These are phyloP conservation scores for Panthera tigris DNA, from an alignment of 2,113 vertebrate genomes.

Conservation along the genomic window DNA sequence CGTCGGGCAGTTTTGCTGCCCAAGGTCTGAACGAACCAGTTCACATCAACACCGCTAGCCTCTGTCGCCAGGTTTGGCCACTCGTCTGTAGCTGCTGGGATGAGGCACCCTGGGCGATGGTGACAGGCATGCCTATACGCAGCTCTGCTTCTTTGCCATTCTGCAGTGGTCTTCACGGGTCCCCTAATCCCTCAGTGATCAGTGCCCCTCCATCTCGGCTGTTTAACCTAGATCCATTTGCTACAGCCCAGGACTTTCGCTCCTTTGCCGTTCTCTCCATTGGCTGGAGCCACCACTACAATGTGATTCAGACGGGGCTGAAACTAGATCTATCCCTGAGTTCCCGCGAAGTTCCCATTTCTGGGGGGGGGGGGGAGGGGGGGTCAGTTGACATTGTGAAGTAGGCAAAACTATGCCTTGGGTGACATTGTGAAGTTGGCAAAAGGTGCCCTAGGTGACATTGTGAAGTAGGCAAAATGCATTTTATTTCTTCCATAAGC, in stretches of 20 bases:
- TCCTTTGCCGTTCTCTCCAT: neutral
- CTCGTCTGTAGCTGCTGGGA: neutral
- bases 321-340: neutral
- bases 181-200: neutral
- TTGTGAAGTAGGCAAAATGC: constrained; percentile 67
- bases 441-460: constrained; percentile 62
- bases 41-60: neutral
- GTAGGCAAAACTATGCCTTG: constrained; percentile 39
- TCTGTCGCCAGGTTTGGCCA: neutral
- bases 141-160: neutral
- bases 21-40: neutral
- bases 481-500: neutral
- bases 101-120: neutral
- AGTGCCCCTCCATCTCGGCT: neutral
- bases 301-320: neutral
- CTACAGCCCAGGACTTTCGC: neutral
- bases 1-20: neutral
- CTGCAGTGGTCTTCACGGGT: neutral
- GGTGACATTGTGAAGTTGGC: constrained; percentile 63
- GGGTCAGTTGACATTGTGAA: constrained; percentile 63
- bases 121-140: neutral
- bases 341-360: constrained; percentile 17
- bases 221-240: neutral
- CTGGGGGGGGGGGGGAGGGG: neutral
- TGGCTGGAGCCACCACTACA: neutral